These are phyloP conservation scores for Catamblyrhynchus diadema DNA, from an alignment of 2,797 vertebrate species.

Conservation along the genomic window DNA sequence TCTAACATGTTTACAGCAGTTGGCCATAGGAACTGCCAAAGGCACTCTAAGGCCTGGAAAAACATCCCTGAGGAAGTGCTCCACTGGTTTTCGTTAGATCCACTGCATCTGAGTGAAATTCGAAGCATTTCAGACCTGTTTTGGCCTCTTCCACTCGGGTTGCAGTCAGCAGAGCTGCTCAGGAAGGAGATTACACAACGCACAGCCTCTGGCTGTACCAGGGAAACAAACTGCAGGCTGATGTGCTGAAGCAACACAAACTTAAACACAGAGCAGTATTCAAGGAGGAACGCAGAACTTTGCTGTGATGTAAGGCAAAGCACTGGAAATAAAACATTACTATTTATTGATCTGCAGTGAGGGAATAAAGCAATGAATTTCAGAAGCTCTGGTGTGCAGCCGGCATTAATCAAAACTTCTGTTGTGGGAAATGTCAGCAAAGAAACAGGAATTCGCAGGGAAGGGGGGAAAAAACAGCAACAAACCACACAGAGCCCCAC, in stretches of 20 bases:
- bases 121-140: background rate
- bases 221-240: constrained; percentile 24
- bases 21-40: background rate
- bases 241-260: constrained; percentile 19
- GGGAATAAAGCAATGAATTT: constrained; percentile 64
- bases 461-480: background rate
- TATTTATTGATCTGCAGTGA: constrained; percentile 68
- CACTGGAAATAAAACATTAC: constrained; percentile 58
- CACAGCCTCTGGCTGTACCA: background rate
- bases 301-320: constrained; percentile 33
- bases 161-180: background rate
- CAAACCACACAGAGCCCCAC: background rate
- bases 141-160: background rate
- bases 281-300: constrained; percentile 20
- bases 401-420: constrained; percentile 60
- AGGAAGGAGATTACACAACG: background rate
- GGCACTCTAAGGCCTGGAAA: background rate
- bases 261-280: background rate
- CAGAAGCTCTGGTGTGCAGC: constrained; percentile 45
- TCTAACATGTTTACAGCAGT: background rate
- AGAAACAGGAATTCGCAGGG: constrained; percentile 12
- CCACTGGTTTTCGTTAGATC: background rate
- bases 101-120: background rate
- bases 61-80: constrained; percentile 1
- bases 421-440: constrained; percentile 46